Evolutionary conservation across 1,140 invertebrate genomes (phyloP).

Genomic region (Habropoda laboriosa): DNA sequence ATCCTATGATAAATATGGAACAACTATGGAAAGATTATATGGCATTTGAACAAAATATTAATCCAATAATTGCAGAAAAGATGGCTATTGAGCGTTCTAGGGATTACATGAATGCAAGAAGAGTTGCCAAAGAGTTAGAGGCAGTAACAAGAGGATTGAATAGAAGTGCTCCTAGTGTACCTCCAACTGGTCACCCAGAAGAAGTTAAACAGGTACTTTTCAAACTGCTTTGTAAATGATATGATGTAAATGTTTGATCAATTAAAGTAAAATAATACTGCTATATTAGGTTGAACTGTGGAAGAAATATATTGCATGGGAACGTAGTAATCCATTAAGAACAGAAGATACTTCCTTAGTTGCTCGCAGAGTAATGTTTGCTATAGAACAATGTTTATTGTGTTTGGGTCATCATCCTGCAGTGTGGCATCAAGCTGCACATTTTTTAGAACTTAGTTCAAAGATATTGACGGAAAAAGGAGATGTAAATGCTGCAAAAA

Average conservation of each 20-base stretch:
- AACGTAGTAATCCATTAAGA: conserved; percentile 96
- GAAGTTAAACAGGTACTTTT: conserved; percentile 93
- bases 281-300: conserved; percentile 94
- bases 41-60: conserved; percentile 95
- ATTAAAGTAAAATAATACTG: conserved; percentile 33
- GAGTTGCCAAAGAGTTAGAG: conserved; percentile 98
- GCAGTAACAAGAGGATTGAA: conserved; percentile 97
- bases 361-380: conserved; percentile 98
- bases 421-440: conserved; percentile 99
- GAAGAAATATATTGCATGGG: conserved; percentile 99
- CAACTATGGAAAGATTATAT: conserved; percentile 99
- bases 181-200: conserved; percentile 94
- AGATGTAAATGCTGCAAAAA: conserved; percentile 94
- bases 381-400: conserved; percentile 98
- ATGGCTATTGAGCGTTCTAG: conserved; percentile 94
- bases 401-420: conserved; percentile 99
- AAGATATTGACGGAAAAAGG: conserved; percentile 97
- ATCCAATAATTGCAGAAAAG: conserved; percentile 97
- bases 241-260: conserved; percentile 10
- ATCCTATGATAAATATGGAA: conserved; percentile 99
- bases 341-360: conserved; percentile 97
- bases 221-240: background rate
- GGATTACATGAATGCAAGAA: conserved; percentile 98
- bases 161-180: conserved; percentile 95
- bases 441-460: conserved; percentile 96